Evolutionary conservation across 2,113 vertebrate species (phyloP).

Genomic region (Dendropsophus ebraccatus): DNA sequence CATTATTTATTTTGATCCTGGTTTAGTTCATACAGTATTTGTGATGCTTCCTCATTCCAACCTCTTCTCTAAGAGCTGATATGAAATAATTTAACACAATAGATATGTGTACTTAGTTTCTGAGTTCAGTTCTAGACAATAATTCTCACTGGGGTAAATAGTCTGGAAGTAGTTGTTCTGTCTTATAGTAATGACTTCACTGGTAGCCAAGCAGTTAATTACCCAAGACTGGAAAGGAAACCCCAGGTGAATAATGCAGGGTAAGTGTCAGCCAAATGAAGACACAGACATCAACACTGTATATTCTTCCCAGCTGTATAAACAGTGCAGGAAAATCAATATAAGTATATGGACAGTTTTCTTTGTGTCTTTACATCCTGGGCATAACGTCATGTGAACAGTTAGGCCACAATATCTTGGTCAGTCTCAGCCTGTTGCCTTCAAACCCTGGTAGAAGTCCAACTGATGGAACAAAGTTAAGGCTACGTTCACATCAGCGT

Average conservation of each 20-base stretch:
- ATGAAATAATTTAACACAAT: neutral
- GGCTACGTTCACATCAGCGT: no score
- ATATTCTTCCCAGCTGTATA: conserved; percentile 54
- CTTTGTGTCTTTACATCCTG: neutral
- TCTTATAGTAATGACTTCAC: neutral
- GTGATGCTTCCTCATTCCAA: no score
- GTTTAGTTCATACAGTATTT: no score
- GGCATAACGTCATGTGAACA: neutral
- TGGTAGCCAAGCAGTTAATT: conserved; percentile 45
- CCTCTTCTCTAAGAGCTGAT: neutral
- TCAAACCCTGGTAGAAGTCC: neutral
- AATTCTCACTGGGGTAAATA: neutral
- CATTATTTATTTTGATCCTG: neutral
- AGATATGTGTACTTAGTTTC: no score
- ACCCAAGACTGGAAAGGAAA: conserved; percentile 39
- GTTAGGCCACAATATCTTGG: neutral
- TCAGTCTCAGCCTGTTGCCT: neutral
- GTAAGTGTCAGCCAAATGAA: conserved; percentile 50
- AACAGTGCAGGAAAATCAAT: conserved; percentile 37
- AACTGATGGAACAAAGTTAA: neutral
- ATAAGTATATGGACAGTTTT: conserved; percentile 6
- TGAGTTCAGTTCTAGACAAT: neutral
- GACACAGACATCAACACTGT: conserved; percentile 51
- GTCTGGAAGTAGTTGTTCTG: neutral
- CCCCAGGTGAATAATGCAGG: conserved; percentile 33